Conservation (phyloP, 2,888 invertebrate genomes). For the Drosophila rellima region DNA sequence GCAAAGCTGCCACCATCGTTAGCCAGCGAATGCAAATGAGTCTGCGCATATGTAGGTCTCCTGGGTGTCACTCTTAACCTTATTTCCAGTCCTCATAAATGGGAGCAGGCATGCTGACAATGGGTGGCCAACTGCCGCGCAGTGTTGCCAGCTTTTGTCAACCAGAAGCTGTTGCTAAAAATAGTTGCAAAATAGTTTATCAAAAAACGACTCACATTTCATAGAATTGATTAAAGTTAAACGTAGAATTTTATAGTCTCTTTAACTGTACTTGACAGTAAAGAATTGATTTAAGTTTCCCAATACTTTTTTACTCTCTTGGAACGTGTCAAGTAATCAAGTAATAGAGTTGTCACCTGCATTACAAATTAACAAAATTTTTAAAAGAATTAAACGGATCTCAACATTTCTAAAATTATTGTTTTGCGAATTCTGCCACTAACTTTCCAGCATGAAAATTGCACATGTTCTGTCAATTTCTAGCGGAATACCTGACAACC, state of each 20-base stretch:
- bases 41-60: constrained; percentile 75
- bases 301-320: too few relatives aligned
- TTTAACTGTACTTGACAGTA: too few relatives aligned
- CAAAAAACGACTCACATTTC: neutral
- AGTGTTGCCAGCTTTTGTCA: constrained; percentile 7
- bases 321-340: constrained; percentile 1
- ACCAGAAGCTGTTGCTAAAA: neutral
- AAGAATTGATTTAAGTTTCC: too few relatives aligned
- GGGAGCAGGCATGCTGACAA: constrained; percentile 57
- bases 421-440: too few relatives aligned
- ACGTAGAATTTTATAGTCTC: neutral
- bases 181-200: neutral
- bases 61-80: constrained; percentile 80
- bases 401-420: too few relatives aligned
- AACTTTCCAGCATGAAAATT: too few relatives aligned
- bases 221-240: neutral
- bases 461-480: neutral
- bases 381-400: neutral
- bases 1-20: constrained; percentile 53
- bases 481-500: neutral
- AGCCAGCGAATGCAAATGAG: constrained; percentile 77
- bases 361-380: neutral
- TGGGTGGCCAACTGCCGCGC: constrained; percentile 17
- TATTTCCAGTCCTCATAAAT: constrained; percentile 73
- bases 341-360: constrained; percentile 1